Conservation (phyloP, 1,140 invertebrate genomes). For the Penaeus japonicus region DNA sequence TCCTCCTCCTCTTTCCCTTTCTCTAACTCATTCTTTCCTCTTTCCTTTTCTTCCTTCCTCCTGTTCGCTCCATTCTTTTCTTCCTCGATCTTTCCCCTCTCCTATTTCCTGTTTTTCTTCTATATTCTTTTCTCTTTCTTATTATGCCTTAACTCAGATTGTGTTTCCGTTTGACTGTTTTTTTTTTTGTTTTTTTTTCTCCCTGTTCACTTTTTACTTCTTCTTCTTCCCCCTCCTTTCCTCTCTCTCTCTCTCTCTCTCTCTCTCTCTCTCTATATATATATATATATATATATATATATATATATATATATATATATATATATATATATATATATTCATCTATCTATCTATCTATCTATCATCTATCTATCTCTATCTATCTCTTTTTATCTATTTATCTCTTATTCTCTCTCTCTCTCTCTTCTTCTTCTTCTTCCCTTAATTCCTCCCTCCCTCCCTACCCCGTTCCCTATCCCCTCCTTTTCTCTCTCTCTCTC, state of each 20-base stretch:
- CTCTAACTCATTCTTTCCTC: no score
- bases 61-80: no score
- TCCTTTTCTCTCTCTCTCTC: no score
- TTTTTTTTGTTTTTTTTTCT: no score
- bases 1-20: no score
- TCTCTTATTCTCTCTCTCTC: conserved; percentile 8
- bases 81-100: no score
- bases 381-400: conserved; percentile 1
- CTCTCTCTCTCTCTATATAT: background rate
- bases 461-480: background rate
- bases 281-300: conserved; percentile 16
- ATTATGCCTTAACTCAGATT: background rate
- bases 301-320: conserved; percentile 22
- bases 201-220: background rate
- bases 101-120: no score
- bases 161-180: background rate
- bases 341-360: background rate
- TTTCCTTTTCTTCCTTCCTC: no score
- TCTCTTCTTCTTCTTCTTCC: background rate
- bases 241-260: background rate
- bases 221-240: background rate
- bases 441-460: background rate
- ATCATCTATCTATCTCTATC: background rate
- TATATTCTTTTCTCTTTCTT: no score
- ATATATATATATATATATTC: conserved; percentile 2